These are phyloP conservation scores for Drosophila cyrtoloma DNA, from an alignment of 2,888 invertebrate species.

Conservation along the genomic window DNA sequence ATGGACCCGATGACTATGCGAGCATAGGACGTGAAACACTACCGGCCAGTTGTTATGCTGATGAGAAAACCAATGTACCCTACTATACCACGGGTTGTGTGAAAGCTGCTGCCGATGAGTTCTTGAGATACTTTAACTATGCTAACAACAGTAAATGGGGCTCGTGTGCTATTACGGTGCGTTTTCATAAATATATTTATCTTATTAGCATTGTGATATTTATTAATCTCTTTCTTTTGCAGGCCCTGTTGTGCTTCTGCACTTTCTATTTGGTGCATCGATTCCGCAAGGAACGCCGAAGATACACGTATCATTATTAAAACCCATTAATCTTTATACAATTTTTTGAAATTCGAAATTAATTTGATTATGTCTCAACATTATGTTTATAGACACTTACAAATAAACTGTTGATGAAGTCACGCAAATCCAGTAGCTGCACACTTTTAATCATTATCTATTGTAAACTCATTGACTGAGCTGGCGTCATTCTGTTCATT, in stretches of 20 bases:
- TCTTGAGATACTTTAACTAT: conserved; percentile 52
- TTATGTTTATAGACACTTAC: conserved; percentile 4
- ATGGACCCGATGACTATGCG: conserved; percentile 78
- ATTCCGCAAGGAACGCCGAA: conserved; percentile 70
- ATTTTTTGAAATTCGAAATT: not conserved
- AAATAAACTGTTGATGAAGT: conserved; percentile 15
- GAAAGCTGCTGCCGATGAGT: conserved; percentile 59
- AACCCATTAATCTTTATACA: not conserved
- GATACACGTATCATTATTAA: conserved; percentile 62
- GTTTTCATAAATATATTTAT: conserved; percentile 10
- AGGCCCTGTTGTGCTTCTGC: conserved; percentile 71
- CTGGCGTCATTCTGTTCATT: conserved; percentile 32
- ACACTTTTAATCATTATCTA: conserved; percentile 12
- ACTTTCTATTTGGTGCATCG: conserved; percentile 72
- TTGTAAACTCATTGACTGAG: not conserved
- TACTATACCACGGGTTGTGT: conserved; percentile 62
- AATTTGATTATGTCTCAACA: conserved; percentile 4
- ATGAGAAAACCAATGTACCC: conserved; percentile 31
- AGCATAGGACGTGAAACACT: conserved; percentile 47
- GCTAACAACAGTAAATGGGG: conserved; percentile 66
- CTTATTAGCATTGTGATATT: not conserved
- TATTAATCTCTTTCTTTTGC: not conserved
- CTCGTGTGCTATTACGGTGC: conserved; percentile 64
- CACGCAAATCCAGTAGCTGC: conserved; percentile 1
- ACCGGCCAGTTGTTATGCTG: conserved; percentile 70